Evolutionary conservation across 2,113 vertebrate genomes (phyloP), one percentile per base, ranked within the genome.

Genomic region (Sula dactylatra): DNA sequence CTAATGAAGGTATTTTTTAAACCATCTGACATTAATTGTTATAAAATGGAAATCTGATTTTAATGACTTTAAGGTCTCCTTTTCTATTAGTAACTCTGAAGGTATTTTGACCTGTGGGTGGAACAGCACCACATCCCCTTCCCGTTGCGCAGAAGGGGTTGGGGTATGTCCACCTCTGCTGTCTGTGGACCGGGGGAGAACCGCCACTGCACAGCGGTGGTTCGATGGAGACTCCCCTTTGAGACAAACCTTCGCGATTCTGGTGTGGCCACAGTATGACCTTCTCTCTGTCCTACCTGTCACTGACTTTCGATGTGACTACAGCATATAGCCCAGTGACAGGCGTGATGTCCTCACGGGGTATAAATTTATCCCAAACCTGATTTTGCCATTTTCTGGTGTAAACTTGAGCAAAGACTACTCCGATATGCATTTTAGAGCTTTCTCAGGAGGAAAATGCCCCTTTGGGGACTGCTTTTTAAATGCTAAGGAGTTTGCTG

Each of bases 351-450:
- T 7, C 40, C 47, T 54, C 8, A 1, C 0, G 3, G 58, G 26
- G 6, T 17, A 5, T 32, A 25, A 25, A 62, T 21, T 49, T 10
- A 31, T 59, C 62, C 26, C 14, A 20, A 12, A 7, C 38, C 38
- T 25, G 11, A 38, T 55, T 66, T 88, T 50, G 34, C 49, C 4
- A 1, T 52, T 69, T 70, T n/a, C 52, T 69, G 34, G 32, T 55
- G 29, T n/a, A 52, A 69, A 44, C 38, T 18, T 38, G 16, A 45
- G 74, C 45, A 52, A 34, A 66, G 36, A 38, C 21, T n/a, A 14
- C 15, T 49, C 36, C 0, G 0, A 20, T 11, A 26, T 0, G 1
- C 3, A 4, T 24, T 54, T 69, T 11, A 64, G 49, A 70, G 45
- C 17, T 54, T 49, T 21, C 76, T 52, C n/a, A 32, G 81, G 67